These are phyloP conservation scores for Penaeus monodon DNA, from an alignment of 2,888 invertebrate genomes.

Conservation along the genomic window DNA sequence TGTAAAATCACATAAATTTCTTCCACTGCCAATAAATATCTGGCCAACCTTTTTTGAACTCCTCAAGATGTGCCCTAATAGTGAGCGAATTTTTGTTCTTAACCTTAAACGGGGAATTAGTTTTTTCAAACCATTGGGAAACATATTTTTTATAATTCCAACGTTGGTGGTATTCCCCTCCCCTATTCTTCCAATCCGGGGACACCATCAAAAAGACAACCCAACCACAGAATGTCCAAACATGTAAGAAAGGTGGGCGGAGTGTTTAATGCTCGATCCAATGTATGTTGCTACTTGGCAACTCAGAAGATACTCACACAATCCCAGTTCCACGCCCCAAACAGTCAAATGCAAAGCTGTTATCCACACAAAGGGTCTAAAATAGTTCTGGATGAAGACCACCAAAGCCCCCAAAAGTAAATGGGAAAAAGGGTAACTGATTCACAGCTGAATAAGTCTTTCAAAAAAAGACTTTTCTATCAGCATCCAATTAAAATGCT, in stretches of 20 bases:
- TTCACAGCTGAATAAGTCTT: background rate
- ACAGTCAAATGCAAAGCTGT: slow-evolving; percentile 27
- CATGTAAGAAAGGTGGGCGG: slow-evolving; percentile 32
- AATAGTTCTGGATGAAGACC: slow-evolving; percentile 3
- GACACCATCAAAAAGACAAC: background rate
- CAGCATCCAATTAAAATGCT: background rate
- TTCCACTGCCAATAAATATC: slow-evolving; percentile 9
- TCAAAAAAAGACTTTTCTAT: background rate
- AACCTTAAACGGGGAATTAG: background rate
- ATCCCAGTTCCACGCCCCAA: background rate
- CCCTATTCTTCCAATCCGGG: slow-evolving; percentile 2
- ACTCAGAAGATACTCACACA: background rate
- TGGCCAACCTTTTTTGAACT: slow-evolving; percentile 4
- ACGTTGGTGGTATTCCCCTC: background rate
- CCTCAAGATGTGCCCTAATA: background rate
- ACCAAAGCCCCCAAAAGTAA: slow-evolving; percentile 7
- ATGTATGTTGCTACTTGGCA: background rate
- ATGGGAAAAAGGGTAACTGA: slow-evolving; percentile 6
- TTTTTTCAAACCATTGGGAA: background rate
- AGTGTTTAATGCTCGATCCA: background rate
- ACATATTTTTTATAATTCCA: slow-evolving; percentile 15
- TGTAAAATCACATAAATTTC: slow-evolving; percentile 16
- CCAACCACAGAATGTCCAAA: slow-evolving; percentile 22
- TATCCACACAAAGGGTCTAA: slow-evolving; percentile 16
- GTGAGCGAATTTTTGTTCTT: background rate